phyloP scores from a whole-genome alignment of 2,888 invertebrate genomes.

The Endomychus coccineus region DNA sequence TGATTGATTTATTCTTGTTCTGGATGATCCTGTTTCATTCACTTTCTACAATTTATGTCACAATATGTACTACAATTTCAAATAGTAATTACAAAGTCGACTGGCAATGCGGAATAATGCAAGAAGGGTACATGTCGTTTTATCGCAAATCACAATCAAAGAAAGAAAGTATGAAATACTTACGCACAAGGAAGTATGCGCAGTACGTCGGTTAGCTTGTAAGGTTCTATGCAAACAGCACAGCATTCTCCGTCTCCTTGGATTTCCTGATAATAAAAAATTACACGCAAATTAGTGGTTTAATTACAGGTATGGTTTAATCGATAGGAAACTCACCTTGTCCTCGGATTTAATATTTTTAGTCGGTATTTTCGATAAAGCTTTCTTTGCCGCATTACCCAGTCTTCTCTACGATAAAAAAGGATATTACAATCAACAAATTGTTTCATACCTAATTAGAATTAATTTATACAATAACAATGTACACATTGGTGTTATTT shows the following conservation, averaged over 20 bases:
- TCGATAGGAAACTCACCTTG: slow-evolving; percentile 52
- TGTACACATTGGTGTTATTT: too few relatives aligned
- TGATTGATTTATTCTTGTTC: too few relatives aligned
- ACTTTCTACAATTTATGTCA: too few relatives aligned
- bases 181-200: slow-evolving; percentile 88
- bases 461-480: too few relatives aligned
- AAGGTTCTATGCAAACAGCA: slow-evolving; percentile 91
- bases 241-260: slow-evolving; percentile 84
- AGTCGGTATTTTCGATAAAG: slow-evolving; percentile 86
- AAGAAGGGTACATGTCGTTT: too few relatives aligned
- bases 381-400: slow-evolving; percentile 89
- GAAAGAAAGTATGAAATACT: slow-evolving; percentile 35
- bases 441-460: too few relatives aligned
- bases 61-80: too few relatives aligned
- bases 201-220: slow-evolving; percentile 78
- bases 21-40: too few relatives aligned
- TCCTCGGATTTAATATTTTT: slow-evolving; percentile 81
- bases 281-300: background rate
- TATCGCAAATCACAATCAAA: background rate
- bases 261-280: slow-evolving; percentile 53
- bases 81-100: too few relatives aligned
- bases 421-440: too few relatives aligned
- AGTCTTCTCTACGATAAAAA: slow-evolving; percentile 71
- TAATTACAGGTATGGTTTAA: background rate
- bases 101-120: too few relatives aligned